Evolutionary conservation across 2,797 vertebrate species (phyloP).

Genomic region (Danio jaintianensis): DNA sequence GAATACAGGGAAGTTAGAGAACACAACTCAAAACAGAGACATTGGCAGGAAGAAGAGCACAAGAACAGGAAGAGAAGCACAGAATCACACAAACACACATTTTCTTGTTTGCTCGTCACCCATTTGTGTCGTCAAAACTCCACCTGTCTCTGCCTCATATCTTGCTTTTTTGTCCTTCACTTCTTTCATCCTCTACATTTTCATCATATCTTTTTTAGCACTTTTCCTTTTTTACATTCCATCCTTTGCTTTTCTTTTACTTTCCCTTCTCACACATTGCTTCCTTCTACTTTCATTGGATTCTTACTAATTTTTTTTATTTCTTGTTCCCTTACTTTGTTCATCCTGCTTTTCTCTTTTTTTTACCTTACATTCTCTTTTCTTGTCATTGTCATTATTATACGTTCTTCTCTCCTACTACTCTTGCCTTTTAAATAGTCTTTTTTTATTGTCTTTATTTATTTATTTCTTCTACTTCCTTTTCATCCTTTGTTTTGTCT

Average conservation of each 20-base stretch:
- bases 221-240: background rate
- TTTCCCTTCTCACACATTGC: background rate
- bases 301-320: background rate
- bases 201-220: background rate
- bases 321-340: background rate
- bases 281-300: background rate
- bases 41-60: slow-evolving; percentile 58
- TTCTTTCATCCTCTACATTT: background rate
- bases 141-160: background rate
- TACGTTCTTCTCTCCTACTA: background rate
- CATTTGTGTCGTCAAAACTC: slow-evolving; percentile 38
- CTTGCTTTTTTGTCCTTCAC: background rate
- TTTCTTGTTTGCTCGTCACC: slow-evolving; percentile 56
- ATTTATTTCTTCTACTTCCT: too few relatives aligned
- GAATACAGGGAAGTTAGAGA: slow-evolving; percentile 87
- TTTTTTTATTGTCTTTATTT: background rate
- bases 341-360: background rate
- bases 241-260: background rate
- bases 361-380: background rate
- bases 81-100: slow-evolving; percentile 59
- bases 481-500: too few relatives aligned
- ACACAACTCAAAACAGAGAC: slow-evolving; percentile 62
- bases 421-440: background rate
- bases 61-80: slow-evolving; percentile 59
- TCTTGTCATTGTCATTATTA: background rate